Conservation (phyloP, 2,888 invertebrate species). For the Calliphora vomitoria region DNA sequence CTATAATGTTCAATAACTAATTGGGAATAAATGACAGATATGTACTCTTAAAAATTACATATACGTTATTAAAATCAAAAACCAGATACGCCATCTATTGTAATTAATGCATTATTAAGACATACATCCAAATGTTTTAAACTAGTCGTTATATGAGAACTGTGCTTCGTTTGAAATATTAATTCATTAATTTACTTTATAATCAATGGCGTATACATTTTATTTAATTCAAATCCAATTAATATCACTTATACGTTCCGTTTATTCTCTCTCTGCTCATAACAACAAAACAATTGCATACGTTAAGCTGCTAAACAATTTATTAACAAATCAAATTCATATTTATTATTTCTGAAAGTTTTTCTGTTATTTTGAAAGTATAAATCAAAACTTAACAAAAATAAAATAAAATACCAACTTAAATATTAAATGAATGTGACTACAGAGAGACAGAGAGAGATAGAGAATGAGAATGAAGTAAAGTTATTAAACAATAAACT, state of each 20-base stretch:
- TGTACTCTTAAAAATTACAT: no score
- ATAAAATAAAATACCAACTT: slow-evolving; percentile 20
- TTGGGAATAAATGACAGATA: no score
- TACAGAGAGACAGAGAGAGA: neutral
- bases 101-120: no score
- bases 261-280: neutral
- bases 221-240: neutral
- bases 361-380: slow-evolving; percentile 2
- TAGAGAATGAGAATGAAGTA: neutral
- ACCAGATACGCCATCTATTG: no score
- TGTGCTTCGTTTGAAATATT: no score
- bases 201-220: slow-evolving; percentile 1
- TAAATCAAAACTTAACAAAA: slow-evolving; percentile 32
- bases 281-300: neutral
- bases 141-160: no score
- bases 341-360: slow-evolving; percentile 19
- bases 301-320: neutral
- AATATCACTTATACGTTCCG: slow-evolving; percentile 27
- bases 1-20: no score
- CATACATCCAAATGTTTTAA: no score
- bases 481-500: slow-evolving; percentile 18
- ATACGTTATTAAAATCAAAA: no score
- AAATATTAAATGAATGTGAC: slow-evolving; percentile 1
- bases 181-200: neutral
- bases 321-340: slow-evolving; percentile 18